A percentile compares a stretch with the other conserved stretches of the same genome.
phyloP scores from a whole-genome alignment of 2,113 vertebrate species.

The Empidonax alnorum region DNA sequence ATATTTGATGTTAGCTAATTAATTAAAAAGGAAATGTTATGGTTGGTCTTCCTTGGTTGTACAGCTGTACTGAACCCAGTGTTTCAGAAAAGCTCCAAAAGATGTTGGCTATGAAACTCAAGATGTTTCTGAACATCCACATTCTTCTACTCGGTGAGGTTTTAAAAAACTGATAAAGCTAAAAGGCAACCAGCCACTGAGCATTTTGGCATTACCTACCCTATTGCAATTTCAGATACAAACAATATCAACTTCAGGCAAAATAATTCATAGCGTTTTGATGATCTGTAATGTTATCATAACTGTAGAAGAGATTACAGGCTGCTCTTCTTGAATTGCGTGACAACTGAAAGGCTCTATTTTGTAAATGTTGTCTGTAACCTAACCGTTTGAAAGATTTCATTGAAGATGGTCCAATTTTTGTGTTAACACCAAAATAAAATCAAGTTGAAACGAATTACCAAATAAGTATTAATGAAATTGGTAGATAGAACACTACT shows the following conservation, averaged over 20 bases:
- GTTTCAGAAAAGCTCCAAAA: not conserved
- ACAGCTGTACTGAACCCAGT: not conserved
- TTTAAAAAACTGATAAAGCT: not conserved
- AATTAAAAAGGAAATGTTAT: not conserved
- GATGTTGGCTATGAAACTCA: not conserved
- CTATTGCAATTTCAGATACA: not conserved
- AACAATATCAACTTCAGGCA: not conserved
- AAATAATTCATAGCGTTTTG: not conserved
- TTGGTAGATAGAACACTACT: not conserved
- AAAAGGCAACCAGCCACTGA: not conserved
- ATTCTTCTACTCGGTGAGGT: not conserved
- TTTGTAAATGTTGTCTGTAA: not conserved
- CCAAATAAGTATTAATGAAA: not conserved
- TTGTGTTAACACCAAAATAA: not conserved
- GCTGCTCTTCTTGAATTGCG: not conserved
- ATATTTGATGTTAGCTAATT: not conserved
- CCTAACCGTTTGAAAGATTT: not conserved
- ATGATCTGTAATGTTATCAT: not conserved
- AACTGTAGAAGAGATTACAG: not conserved
- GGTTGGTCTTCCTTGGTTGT: not conserved
- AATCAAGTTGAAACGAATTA: not conserved
- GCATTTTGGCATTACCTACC: not conserved
- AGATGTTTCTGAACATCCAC: not conserved
- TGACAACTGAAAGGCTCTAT: not conserved
- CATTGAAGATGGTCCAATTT: not conserved